These are phyloP conservation scores for Apodemus sylvaticus DNA, from an alignment of 2,113 vertebrate genomes.

Conservation along the genomic window DNA sequence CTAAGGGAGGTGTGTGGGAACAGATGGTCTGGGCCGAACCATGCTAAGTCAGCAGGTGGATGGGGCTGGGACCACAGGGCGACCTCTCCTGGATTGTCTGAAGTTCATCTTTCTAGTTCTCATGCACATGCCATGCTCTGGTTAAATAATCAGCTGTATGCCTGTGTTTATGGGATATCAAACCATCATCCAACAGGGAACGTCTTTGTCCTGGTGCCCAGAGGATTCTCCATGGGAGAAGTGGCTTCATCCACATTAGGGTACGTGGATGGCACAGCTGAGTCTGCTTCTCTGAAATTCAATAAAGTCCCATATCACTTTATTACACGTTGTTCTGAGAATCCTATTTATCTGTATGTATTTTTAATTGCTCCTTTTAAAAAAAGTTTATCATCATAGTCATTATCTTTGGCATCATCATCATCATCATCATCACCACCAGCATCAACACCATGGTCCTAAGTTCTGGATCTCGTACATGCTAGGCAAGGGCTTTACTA, in stretches of 20 bases:
- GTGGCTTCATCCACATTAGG: not conserved
- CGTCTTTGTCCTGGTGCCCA: not conserved
- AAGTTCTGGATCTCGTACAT: too few relatives aligned
- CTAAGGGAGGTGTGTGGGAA: constrained; percentile 17
- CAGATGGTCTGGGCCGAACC: not conserved
- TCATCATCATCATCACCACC: not conserved
- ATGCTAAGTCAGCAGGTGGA: not conserved
- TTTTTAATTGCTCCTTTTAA: not conserved
- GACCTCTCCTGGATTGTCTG: not conserved
- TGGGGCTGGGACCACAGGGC: not conserved
- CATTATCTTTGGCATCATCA: not conserved
- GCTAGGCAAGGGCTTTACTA: not conserved
- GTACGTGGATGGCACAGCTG: not conserved
- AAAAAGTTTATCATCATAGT: not conserved
- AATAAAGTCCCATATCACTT: not conserved
- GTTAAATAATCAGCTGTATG: not conserved
- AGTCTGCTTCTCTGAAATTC: not conserved
- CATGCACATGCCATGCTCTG: not conserved
- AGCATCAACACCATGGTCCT: not conserved
- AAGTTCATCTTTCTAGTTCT: not conserved
- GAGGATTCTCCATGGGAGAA: not conserved
- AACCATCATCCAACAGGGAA: not conserved
- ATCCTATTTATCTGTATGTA: not conserved
- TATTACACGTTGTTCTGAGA: not conserved
- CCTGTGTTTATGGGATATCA: not conserved